Conservation (phyloP, 2,888 invertebrate genomes). For the Melanostoma mellinum region DNA sequence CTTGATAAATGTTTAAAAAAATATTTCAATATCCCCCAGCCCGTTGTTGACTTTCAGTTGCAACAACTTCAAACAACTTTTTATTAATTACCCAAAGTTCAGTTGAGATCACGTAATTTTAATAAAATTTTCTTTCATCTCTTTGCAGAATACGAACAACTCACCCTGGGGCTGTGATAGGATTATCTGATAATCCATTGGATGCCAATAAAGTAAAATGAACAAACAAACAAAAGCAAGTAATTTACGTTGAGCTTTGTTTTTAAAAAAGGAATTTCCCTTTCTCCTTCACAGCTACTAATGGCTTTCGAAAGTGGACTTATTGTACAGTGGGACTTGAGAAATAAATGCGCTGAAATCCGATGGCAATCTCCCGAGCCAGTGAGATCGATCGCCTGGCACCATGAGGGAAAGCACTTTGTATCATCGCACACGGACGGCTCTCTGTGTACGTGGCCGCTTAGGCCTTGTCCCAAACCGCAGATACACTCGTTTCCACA, state of each 20-base stretch:
- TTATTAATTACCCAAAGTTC: neutral
- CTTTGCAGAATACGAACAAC: constrained; percentile 93
- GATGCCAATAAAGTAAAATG: constrained; percentile 95
- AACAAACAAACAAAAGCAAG: constrained; percentile 32
- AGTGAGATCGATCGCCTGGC: constrained; percentile 96
- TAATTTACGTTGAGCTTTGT: constrained; percentile 55
- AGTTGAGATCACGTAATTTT: constrained; percentile 16
- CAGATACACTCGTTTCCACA: constrained; percentile 94
- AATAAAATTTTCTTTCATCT: constrained; percentile 62
- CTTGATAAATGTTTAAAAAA: no score
- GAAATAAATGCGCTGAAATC: constrained; percentile 92
- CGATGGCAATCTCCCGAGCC: constrained; percentile 90
- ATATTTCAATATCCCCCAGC: no score
- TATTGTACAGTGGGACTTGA: constrained; percentile 97
- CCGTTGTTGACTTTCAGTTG: no score
- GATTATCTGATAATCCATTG: constrained; percentile 97
- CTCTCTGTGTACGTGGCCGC: constrained; percentile 96
- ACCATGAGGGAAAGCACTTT: constrained; percentile 98
- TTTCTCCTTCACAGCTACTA: constrained; percentile 87
- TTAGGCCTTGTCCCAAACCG: constrained; percentile 89
- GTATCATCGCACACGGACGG: constrained; percentile 98
- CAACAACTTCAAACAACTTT: no score
- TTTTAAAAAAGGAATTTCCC: constrained; percentile 41
- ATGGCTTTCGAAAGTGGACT: constrained; percentile 98
- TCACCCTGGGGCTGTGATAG: constrained; percentile 98